Conservation (phyloP, 2,113 vertebrate genomes). For the Taurulus bubalis region DNA sequence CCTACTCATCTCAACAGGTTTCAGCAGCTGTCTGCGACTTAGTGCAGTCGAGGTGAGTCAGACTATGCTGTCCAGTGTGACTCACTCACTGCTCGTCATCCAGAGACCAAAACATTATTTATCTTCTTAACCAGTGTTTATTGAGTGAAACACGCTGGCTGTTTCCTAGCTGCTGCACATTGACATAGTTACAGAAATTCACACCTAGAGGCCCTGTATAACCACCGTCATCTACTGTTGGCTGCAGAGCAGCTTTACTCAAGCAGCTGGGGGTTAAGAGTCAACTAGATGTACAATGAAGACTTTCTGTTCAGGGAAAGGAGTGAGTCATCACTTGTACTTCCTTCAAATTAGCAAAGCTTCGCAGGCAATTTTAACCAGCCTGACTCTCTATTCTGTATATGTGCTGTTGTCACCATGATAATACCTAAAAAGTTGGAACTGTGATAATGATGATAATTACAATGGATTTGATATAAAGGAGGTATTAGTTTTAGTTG, state of each 20-base stretch:
- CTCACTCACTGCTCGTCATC: constrained; percentile 48
- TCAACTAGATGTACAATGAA: not conserved
- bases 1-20: constrained; percentile 46
- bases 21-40: constrained; percentile 39
- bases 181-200: constrained; percentile 26
- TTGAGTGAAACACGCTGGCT: constrained; percentile 21
- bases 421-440: not conserved
- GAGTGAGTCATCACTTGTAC: not conserved
- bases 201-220: constrained; percentile 18
- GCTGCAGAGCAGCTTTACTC: constrained; percentile 4
- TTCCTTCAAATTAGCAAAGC: not conserved
- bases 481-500: not conserved
- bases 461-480: not conserved
- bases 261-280: constrained; percentile 21
- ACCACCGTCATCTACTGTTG: constrained; percentile 9
- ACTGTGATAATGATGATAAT: not conserved
- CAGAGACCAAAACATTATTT: constrained; percentile 49
- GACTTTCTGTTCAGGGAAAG: not conserved
- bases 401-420: not conserved
- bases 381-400: not conserved
- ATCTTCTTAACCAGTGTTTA: constrained; percentile 38
- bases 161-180: not conserved
- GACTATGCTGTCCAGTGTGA: constrained; percentile 23
- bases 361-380: not conserved
- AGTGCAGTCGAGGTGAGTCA: constrained; percentile 48